Conservation (phyloP, 1,140 invertebrate genomes). For the Globodera rostochiensis region DNA sequence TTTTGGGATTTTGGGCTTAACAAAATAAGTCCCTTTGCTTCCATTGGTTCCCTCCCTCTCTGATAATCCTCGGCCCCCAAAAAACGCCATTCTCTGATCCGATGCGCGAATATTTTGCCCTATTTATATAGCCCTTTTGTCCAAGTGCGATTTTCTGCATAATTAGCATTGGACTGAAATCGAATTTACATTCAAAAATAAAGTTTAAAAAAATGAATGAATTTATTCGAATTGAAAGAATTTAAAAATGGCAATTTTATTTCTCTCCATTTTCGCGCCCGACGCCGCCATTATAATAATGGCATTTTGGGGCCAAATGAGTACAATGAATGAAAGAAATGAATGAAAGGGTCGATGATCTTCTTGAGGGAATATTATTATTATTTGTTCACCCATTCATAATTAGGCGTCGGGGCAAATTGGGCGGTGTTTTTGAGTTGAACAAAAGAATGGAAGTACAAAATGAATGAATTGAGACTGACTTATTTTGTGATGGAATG, state of each 20-base stretch:
- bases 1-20: background rate
- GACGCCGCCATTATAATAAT: too few relatives aligned
- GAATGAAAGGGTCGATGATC: background rate
- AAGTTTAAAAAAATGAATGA: background rate
- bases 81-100: background rate
- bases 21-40: background rate
- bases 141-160: background rate
- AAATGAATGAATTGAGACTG: too few relatives aligned
- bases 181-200: background rate
- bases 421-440: background rate
- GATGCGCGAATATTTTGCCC: constrained; percentile 2
- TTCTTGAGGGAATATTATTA: background rate
- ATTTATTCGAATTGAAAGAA: too few relatives aligned
- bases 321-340: background rate
- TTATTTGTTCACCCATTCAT: background rate
- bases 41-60: background rate
- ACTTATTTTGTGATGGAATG: too few relatives aligned
- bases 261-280: too few relatives aligned
- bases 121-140: background rate
- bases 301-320: background rate
- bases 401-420: constrained; percentile 1
- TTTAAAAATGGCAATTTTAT: too few relatives aligned
- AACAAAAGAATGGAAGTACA: background rate
- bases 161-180: background rate
- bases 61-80: background rate